These are phyloP conservation scores for Hydractinia echinata DNA, from an alignment of 30 jellyfish, hydroid and myxozoan species.

Conservation along the genomic window DNA sequence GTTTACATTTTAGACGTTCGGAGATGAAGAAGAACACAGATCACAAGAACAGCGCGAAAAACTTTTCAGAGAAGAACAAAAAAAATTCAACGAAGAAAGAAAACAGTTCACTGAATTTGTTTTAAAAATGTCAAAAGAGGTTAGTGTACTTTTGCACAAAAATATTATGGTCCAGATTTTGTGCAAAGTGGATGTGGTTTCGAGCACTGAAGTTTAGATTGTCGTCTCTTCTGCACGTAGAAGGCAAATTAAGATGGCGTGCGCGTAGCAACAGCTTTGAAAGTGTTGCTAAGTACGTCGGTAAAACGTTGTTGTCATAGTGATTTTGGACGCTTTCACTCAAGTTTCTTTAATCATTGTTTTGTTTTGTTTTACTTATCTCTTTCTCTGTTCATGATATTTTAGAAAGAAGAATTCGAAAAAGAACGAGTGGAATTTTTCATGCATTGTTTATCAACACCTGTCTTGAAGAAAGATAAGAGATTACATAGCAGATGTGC, in stretches of 20 bases:
- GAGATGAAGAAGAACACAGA: constrained; percentile 2
- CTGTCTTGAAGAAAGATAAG: constrained; percentile 56
- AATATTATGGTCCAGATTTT: too few relatives aligned
- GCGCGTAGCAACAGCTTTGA: background rate
- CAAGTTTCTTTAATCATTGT: background rate
- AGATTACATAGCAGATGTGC: constrained; percentile 18
- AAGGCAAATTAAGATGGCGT: too few relatives aligned
- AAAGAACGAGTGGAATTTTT: constrained; percentile 75
- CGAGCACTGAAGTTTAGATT: too few relatives aligned
- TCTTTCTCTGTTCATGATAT: background rate
- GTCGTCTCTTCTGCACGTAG: too few relatives aligned
- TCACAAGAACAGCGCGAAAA: background rate
- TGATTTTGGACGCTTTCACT: background rate
- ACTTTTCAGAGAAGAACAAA: constrained; percentile 35
- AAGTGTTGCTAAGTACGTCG: background rate
- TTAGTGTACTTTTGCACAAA: background rate
- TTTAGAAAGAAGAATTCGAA: constrained; percentile 76
- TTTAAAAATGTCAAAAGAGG: constrained; percentile 73
- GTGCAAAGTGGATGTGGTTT: too few relatives aligned
- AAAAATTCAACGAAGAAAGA: constrained; percentile 54
- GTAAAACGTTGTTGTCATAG: background rate
- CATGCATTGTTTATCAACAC: constrained; percentile 86
- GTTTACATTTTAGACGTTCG: constrained; percentile 12
- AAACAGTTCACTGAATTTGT: constrained; percentile 69
- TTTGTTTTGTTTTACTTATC: background rate